Evolutionary conservation across 1,140 invertebrate genomes (phyloP).

Genomic region (Lerema accius): DNA sequence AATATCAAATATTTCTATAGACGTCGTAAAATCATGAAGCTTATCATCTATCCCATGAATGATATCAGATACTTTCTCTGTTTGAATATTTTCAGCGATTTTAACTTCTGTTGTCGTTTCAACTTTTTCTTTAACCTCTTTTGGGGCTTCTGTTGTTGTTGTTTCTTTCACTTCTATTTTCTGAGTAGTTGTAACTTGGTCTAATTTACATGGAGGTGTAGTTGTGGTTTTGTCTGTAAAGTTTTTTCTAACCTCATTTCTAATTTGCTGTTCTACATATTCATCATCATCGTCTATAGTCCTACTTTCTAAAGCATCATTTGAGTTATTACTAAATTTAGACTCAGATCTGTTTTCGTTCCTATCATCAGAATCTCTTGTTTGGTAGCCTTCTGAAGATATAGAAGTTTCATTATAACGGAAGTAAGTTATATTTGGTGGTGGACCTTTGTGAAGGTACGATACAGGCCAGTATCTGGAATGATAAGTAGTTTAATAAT

Average conservation of each 20-base stretch:
- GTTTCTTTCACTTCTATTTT: constrained; percentile 31
- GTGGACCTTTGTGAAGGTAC: constrained; percentile 78
- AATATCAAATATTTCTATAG: constrained; percentile 76
- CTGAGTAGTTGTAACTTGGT: constrained; percentile 25
- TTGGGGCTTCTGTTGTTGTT: constrained; percentile 43
- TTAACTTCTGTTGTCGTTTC: constrained; percentile 39
- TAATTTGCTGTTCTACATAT: background rate
- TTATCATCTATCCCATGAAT: constrained; percentile 76
- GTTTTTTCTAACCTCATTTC: background rate
- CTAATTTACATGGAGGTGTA: constrained; percentile 14
- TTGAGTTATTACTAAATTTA: constrained; percentile 37
- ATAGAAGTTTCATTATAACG: constrained; percentile 69
- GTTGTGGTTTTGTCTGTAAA: constrained; percentile 13
- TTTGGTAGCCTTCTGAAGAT: constrained; percentile 41
- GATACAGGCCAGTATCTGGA: constrained; percentile 81
- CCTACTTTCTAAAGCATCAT: constrained; percentile 50
- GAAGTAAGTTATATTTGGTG: constrained; percentile 79
- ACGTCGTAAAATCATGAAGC: constrained; percentile 69
- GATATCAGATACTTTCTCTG: constrained; percentile 48
- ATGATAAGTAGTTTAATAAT: constrained; percentile 29
- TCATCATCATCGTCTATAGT: constrained; percentile 37
- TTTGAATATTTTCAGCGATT: constrained; percentile 40
- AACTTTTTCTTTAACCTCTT: constrained; percentile 38
- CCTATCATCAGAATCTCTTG: constrained; percentile 23
- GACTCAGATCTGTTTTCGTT: constrained; percentile 30